phyloP scores from a whole-genome alignment of 1,140 invertebrate genomes.

The Dufourea novaeangliae region DNA sequence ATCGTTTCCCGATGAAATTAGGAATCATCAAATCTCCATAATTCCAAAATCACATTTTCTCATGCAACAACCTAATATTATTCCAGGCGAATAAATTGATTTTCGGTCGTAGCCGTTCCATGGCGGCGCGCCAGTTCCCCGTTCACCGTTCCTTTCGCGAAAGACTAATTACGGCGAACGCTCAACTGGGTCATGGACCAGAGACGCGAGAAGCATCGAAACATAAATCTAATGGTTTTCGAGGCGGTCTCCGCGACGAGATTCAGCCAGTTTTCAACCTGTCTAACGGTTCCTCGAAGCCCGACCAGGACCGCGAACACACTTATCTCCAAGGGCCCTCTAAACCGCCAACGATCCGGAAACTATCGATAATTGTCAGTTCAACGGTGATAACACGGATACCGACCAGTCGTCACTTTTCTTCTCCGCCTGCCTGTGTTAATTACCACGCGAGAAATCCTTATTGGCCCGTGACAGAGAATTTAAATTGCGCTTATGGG shows the following conservation, averaged over 20 bases:
- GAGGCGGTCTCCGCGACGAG: background rate
- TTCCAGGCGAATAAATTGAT: background rate
- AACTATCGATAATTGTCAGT: constrained; percentile 30
- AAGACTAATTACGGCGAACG: constrained; percentile 28
- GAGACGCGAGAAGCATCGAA: constrained; percentile 14
- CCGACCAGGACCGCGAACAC: background rate
- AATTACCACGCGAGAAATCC: constrained; percentile 6
- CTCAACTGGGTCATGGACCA: constrained; percentile 33
- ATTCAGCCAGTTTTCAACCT: constrained; percentile 21
- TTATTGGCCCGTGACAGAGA: background rate
- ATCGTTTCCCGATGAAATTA: too few relatives aligned
- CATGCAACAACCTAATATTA: background rate
- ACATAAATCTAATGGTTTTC: constrained; percentile 26
- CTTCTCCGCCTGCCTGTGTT: background rate
- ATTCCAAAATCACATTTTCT: background rate
- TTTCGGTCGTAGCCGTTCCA: background rate
- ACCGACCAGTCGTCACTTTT: constrained; percentile 3
- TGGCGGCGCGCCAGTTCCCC: background rate
- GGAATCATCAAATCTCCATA: too few relatives aligned
- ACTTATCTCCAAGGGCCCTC: background rate
- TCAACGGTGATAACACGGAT: constrained; percentile 4
- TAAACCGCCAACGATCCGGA: constrained; percentile 20
- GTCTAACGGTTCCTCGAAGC: constrained; percentile 20
- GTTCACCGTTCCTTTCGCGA: constrained; percentile 5
- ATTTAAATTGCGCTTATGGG: background rate